These are phyloP conservation scores for Lepisosteus oculatus DNA, from an alignment of 2,113 vertebrate genomes.

Conservation along the genomic window DNA sequence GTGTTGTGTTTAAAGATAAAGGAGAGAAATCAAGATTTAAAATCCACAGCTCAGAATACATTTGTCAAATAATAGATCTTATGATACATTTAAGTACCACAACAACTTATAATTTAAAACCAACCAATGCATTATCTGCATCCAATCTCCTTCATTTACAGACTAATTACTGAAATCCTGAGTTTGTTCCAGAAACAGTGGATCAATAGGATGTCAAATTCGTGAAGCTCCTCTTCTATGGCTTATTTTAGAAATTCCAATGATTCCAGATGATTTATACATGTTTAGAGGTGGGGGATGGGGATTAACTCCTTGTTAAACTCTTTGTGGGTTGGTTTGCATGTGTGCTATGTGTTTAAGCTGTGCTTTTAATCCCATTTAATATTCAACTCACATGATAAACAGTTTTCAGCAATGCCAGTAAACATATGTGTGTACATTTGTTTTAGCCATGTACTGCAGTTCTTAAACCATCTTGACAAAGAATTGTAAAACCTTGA, in stretches of 20 bases:
- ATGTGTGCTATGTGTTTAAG: slow-evolving; percentile 73
- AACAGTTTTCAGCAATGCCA: slow-evolving; percentile 59
- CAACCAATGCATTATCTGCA: slow-evolving; percentile 31
- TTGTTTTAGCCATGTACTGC: slow-evolving; percentile 67
- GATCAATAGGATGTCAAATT: slow-evolving; percentile 76
- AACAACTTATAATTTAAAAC: slow-evolving; percentile 31
- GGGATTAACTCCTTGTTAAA: slow-evolving; percentile 41
- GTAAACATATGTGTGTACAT: slow-evolving; percentile 67
- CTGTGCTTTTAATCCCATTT: slow-evolving; percentile 70
- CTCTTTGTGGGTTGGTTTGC: slow-evolving; percentile 64
- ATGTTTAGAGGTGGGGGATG: slow-evolving; percentile 57
- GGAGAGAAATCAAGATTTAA: slow-evolving; percentile 44
- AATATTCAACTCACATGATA: slow-evolving; percentile 69
- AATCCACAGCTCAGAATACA: slow-evolving; percentile 64
- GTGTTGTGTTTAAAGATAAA: slow-evolving; percentile 17
- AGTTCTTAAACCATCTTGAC: slow-evolving; percentile 51
- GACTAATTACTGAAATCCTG: slow-evolving; percentile 40
- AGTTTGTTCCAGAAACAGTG: slow-evolving; percentile 61
- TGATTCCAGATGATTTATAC: slow-evolving; percentile 67
- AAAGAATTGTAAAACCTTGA: slow-evolving; percentile 44
- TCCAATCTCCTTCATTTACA: slow-evolving; percentile 10
- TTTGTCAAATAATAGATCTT: slow-evolving; percentile 44
- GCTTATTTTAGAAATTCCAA: slow-evolving; percentile 39
- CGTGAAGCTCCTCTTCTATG: slow-evolving; percentile 71
- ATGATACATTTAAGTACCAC: slow-evolving; percentile 21